Percentiles rank a stretch among this genome's conserved stretches.
phyloP scores from a whole-genome alignment of 2,888 invertebrate genomes.

The Allygus modestus region DNA sequence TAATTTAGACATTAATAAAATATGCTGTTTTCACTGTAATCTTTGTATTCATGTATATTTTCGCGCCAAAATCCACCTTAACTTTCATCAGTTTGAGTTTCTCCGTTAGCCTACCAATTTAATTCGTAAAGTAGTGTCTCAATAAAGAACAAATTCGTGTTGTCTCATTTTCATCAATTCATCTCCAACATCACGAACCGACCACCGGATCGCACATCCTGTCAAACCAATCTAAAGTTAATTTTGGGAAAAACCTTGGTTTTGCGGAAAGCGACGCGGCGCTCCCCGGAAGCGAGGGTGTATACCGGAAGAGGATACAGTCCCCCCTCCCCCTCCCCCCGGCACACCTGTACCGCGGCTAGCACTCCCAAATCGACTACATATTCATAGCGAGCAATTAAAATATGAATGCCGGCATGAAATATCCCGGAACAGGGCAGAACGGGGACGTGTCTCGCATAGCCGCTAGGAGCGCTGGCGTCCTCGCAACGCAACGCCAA shows the following conservation, averaged over 20 bases:
- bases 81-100: too few relatives aligned
- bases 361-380: slow-evolving; percentile 22
- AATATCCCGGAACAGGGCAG: slow-evolving; percentile 31
- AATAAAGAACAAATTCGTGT: too few relatives aligned
- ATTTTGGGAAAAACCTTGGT: slow-evolving; percentile 56
- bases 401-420: slow-evolving; percentile 56
- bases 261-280: slow-evolving; percentile 8
- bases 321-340: not conserved
- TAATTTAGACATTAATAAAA: too few relatives aligned
- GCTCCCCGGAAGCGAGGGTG: slow-evolving; percentile 51
- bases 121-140: too few relatives aligned
- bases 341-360: not conserved
- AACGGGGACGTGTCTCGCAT: not conserved
- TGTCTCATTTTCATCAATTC: too few relatives aligned
- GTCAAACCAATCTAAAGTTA: slow-evolving; percentile 38
- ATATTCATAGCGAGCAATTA: slow-evolving; percentile 56
- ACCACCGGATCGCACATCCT: slow-evolving; percentile 20
- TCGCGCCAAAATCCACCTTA: too few relatives aligned
- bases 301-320: slow-evolving; percentile 56
- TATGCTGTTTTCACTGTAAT: too few relatives aligned
- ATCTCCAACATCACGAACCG: too few relatives aligned
- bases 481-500: too few relatives aligned
- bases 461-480: slow-evolving; percentile 16
- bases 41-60: too few relatives aligned
- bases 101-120: too few relatives aligned